Evolutionary conservation across 1,140 invertebrate genomes (phyloP), one percentile per base, ranked within the genome.

Genomic region (Megalonaias nervosa): DNA sequence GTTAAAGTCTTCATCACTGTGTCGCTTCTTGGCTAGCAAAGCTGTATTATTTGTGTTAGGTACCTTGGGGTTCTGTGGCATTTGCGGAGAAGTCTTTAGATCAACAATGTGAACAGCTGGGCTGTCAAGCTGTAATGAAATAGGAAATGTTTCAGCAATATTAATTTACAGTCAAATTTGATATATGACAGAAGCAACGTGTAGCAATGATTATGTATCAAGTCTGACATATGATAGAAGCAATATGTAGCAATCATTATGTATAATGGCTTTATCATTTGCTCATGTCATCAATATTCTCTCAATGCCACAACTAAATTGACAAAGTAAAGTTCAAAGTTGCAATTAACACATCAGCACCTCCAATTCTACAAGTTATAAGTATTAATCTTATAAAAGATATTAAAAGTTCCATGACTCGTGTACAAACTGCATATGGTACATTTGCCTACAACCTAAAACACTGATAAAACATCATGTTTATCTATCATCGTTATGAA

Each of bases 41-140:
- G 48, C 48, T 3, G 60, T 56, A 11, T 67, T 74, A n/a, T 59
- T 78, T 38, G 57, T 57, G 66, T 6, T 62, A 67, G 17, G 76
- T 69, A 3, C 70, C 66, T 57, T 66, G 65, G 5, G 69, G 57
- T 56, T 68, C 76, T 56, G 73, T 57, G 17, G 61, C 64, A 67
- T 72, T 48, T 48, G 38, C 1, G 82, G 68, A 55, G 80, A 68
- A 66, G 70, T 71, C 58, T 65, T 62, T 26, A 82, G 57, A 38
- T 82, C 80, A 15, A 82, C 82, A 1, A 84, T 82, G 58, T 84
- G 82, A 21, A 86, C 83, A 4, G 82, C 81, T 66, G 85, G 83
- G 75, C 80, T 84, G 55, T 71, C 66, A 19, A 77, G 62, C 82
- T 84, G 68, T 65, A 72, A 82, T 23, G 75, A 56, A 65, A 64